Percentiles rank a stretch among this genome's conserved stretches.
These are phyloP conservation scores for Virgularia gustaviana DNA, from an alignment of 92 coral and sea anemone species.

Conservation along the genomic window DNA sequence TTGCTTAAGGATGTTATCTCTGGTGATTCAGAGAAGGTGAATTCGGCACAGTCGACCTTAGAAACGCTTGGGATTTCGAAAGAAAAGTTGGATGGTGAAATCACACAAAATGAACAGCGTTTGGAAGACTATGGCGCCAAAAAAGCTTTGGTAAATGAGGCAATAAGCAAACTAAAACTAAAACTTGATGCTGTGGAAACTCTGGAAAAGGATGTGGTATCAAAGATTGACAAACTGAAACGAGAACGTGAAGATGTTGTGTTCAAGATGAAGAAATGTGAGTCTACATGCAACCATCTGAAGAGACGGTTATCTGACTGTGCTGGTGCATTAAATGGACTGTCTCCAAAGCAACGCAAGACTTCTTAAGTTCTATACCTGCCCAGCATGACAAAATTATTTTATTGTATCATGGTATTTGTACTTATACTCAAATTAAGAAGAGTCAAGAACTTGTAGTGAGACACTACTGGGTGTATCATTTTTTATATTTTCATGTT, in stretches of 20 bases:
- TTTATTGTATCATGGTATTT: no score
- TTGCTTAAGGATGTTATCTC: slow-evolving; percentile 25
- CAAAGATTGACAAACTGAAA: neutral
- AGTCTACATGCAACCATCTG: slow-evolving; percentile 26
- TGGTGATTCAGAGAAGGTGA: slow-evolving; percentile 24
- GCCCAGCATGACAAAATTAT: no score
- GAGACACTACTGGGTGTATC: no score
- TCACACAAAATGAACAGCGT: neutral
- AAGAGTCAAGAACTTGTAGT: no score
- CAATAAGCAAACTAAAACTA: neutral
- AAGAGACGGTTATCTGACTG: slow-evolving; percentile 37
- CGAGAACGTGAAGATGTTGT: neutral
- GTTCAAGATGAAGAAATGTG: slow-evolving; percentile 7
- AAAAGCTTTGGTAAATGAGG: neutral
- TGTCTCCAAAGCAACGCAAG: slow-evolving; percentile 24
- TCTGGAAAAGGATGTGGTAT: slow-evolving; percentile 1
- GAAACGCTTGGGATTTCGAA: neutral
- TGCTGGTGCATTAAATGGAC: slow-evolving; percentile 19
- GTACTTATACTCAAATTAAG: no score
- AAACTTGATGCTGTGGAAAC: neutral
- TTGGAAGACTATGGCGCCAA: neutral
- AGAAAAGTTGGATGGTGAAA: slow-evolving; percentile 17
- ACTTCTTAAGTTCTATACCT: slow-evolving; percentile 6
- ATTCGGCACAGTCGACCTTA: slow-evolving; percentile 10
- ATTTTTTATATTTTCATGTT: no score